Percentiles rank a stretch among this genome's conserved stretches.
Conservation (phyloP, 2,888 invertebrate species). For the Agrochola lychnidis region DNA sequence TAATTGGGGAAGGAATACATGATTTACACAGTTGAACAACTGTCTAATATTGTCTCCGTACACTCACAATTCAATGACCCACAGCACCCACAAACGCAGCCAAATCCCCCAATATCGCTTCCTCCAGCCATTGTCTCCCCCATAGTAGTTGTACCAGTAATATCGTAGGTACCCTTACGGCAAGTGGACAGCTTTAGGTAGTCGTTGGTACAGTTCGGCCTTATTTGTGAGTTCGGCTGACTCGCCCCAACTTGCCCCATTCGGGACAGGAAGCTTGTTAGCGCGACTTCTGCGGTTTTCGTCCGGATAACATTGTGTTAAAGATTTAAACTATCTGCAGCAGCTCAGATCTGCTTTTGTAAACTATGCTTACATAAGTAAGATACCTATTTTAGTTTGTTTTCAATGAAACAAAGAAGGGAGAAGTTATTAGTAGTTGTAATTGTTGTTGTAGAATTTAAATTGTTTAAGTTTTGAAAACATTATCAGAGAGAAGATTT, state of each 20-base stretch:
- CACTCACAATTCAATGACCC: background rate
- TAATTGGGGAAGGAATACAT: background rate
- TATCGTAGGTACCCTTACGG: constrained; percentile 38
- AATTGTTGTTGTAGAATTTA: background rate
- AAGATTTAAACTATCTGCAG: constrained; percentile 80
- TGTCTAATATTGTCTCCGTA: background rate
- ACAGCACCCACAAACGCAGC: background rate
- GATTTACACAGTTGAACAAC: background rate
- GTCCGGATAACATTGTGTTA: constrained; percentile 83
- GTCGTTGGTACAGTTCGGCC: constrained; percentile 69
- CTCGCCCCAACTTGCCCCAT: constrained; percentile 79
- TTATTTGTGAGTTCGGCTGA: constrained; percentile 79
- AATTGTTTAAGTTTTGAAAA: constrained; percentile 9
- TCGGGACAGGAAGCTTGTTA: constrained; percentile 83
- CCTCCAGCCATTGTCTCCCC: constrained; percentile 33
- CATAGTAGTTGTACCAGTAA: constrained; percentile 21
- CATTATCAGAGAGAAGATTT: background rate
- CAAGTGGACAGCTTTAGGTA: constrained; percentile 74
- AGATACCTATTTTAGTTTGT: constrained; percentile 12
- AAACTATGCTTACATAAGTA: constrained; percentile 45
- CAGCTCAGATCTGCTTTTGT: constrained; percentile 46
- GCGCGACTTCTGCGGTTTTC: constrained; percentile 83
- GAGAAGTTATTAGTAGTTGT: background rate
- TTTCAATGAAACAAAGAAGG: constrained; percentile 26
- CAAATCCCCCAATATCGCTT: constrained; percentile 14